phyloP scores from a whole-genome alignment of 1,140 invertebrate genomes.

The Dendroctonus valens region DNA sequence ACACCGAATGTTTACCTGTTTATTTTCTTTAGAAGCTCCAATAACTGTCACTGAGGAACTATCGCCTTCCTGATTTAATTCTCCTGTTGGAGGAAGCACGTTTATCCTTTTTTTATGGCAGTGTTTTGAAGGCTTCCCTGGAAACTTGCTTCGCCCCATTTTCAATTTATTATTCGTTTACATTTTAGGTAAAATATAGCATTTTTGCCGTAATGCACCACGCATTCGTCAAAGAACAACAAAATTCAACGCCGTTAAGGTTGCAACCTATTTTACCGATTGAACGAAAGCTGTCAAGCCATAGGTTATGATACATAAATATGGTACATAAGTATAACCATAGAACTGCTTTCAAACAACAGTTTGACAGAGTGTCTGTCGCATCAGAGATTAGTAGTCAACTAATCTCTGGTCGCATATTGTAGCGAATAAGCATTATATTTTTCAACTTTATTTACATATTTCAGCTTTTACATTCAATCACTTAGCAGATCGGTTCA shows the following conservation, averaged over 20 bases:
- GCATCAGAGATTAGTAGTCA: no score
- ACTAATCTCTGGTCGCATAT: no score
- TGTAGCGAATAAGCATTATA: no score
- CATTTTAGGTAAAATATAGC: slow-evolving; percentile 31
- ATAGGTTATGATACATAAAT: no score
- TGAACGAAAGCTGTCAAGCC: not conserved
- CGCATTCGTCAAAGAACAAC: slow-evolving; percentile 34
- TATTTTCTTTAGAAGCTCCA: slow-evolving; percentile 54
- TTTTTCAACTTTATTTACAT: no score
- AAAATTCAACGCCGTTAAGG: slow-evolving; percentile 28
- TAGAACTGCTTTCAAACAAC: no score
- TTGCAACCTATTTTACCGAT: slow-evolving; percentile 8
- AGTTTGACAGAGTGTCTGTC: no score
- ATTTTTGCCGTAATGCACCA: slow-evolving; percentile 28
- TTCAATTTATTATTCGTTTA: slow-evolving; percentile 37
- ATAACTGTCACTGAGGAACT: slow-evolving; percentile 51
- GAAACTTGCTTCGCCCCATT: slow-evolving; percentile 73
- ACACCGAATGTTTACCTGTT: slow-evolving; percentile 49
- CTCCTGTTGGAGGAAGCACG: slow-evolving; percentile 63
- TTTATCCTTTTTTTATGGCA: slow-evolving; percentile 78
- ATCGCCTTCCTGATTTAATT: slow-evolving; percentile 49
- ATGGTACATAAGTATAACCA: no score
- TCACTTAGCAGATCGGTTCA: no score
- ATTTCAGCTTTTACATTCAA: no score
- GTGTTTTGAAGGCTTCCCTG: slow-evolving; percentile 80